Evolutionary conservation across 2,113 vertebrate genomes (phyloP).

Genomic region (Amphiprion ocellaris): DNA sequence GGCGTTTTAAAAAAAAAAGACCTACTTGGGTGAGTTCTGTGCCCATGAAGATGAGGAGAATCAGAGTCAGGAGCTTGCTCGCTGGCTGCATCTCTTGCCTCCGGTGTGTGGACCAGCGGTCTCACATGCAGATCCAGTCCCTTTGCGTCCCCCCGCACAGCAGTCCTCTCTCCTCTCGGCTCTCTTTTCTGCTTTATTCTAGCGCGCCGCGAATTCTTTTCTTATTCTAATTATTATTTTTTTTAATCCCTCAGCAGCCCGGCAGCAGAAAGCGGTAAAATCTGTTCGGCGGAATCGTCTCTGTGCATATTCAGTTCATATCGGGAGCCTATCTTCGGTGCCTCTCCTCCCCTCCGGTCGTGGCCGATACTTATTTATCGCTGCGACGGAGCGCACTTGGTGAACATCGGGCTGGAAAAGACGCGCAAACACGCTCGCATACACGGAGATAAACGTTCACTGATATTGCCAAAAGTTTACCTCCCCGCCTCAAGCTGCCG

Average conservation of each 20-base stretch:
- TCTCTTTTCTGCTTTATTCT: slow-evolving; percentile 21
- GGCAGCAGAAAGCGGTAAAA: slow-evolving; percentile 79
- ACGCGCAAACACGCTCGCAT: slow-evolving; percentile 54
- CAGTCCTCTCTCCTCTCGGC: slow-evolving; percentile 69
- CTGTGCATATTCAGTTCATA: slow-evolving; percentile 89
- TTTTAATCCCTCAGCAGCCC: slow-evolving; percentile 82
- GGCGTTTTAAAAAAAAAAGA: slow-evolving; percentile 74
- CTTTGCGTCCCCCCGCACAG: slow-evolving; percentile 66
- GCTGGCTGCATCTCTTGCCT: slow-evolving; percentile 93
- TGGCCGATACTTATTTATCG: slow-evolving; percentile 58
- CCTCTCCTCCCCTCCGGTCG: slow-evolving; percentile 46
- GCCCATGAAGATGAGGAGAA: slow-evolving; percentile 95
- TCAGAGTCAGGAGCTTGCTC: slow-evolving; percentile 94
- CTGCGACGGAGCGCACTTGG: slow-evolving; percentile 70
- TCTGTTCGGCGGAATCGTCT: slow-evolving; percentile 84
- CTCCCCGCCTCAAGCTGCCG: slow-evolving; percentile 73
- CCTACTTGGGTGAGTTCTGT: slow-evolving; percentile 98
- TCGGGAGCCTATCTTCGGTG: slow-evolving; percentile 68
- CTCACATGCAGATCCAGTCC: slow-evolving; percentile 87
- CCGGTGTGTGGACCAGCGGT: slow-evolving; percentile 83
- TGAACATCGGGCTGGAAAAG: slow-evolving; percentile 63
- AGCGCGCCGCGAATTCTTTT: slow-evolving; percentile 20
- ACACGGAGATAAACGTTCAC: slow-evolving; percentile 72
- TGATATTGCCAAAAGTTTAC: slow-evolving; percentile 89
- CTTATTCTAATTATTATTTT: neutral